Conservation (phyloP, 2,797 vertebrate genomes). For the Lutra lutra region DNA sequence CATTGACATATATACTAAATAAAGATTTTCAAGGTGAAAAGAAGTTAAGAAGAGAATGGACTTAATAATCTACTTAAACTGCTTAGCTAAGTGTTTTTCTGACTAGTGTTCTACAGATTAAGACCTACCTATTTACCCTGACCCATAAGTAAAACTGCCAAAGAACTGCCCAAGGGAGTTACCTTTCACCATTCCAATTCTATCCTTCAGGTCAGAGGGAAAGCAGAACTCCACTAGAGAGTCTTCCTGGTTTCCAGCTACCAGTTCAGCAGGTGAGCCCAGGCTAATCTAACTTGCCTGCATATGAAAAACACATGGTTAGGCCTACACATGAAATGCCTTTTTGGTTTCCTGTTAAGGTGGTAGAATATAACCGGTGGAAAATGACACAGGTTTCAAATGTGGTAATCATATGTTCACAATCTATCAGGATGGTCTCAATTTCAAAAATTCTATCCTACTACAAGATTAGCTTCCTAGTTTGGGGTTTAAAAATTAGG, state of each 20-base stretch:
- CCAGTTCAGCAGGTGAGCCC: constrained; percentile 72
- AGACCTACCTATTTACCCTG: background rate
- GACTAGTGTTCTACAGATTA: background rate
- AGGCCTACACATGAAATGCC: background rate
- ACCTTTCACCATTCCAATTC: constrained; percentile 32
- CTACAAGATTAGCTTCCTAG: constrained; percentile 40
- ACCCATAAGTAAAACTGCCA: background rate
- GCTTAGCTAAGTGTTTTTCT: constrained; percentile 43
- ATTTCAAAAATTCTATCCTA: constrained; percentile 35
- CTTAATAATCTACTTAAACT: constrained; percentile 24
- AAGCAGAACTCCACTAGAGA: constrained; percentile 13
- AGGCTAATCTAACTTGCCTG: background rate
- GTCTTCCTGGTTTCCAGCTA: constrained; percentile 66
- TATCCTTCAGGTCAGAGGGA: constrained; percentile 70
- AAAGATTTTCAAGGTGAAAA: constrained; percentile 40
- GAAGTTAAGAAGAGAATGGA: constrained; percentile 19
- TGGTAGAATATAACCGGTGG: background rate
- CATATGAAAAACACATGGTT: background rate
- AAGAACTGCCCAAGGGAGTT: constrained; percentile 10
- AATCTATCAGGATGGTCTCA: constrained; percentile 52
- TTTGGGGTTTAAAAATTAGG: constrained; percentile 56
- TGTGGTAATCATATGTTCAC: background rate
- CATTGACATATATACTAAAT: background rate
- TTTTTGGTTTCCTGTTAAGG: background rate
- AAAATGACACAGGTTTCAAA: background rate